These are phyloP conservation scores for Mythimna vitellina DNA, from an alignment of 2,888 invertebrate species.

Conservation along the genomic window DNA sequence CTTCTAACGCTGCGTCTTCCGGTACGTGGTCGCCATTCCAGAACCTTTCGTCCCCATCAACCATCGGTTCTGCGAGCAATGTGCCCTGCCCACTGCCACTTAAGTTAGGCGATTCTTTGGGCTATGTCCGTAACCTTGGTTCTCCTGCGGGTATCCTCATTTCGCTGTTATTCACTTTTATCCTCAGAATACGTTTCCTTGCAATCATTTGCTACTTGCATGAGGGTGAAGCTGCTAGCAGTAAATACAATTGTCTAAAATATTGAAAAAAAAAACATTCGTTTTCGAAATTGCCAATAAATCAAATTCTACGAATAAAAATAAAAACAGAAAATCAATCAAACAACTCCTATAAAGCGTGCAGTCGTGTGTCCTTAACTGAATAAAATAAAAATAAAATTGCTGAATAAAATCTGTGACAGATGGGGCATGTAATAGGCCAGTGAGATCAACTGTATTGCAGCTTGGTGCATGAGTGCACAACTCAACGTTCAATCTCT, in stretches of 20 bases:
- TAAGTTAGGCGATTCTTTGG: too few relatives aligned
- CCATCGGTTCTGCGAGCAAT: too few relatives aligned
- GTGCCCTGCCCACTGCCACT: too few relatives aligned
- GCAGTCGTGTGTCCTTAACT: conserved; percentile 9
- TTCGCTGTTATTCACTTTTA: too few relatives aligned
- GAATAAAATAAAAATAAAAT: conserved; percentile 37
- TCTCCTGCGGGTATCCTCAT: too few relatives aligned
- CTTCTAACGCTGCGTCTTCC: too few relatives aligned
- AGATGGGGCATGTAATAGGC: conserved; percentile 63
- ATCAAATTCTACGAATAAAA: background rate
- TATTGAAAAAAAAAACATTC: background rate
- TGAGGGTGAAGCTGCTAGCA: too few relatives aligned
- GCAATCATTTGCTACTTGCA: too few relatives aligned
- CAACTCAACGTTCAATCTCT: conserved; percentile 71
- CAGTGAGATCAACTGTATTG: conserved; percentile 49
- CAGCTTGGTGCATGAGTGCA: conserved; percentile 58
- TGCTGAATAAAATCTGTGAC: conserved; percentile 47
- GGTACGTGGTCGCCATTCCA: too few relatives aligned
- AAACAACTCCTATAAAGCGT: conserved; percentile 1
- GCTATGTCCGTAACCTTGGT: too few relatives aligned
- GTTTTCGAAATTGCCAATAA: conserved; percentile 3
- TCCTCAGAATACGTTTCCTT: too few relatives aligned
- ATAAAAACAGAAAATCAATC: conserved; percentile 17
- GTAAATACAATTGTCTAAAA: background rate
- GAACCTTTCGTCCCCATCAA: too few relatives aligned